Evolutionary conservation across 2,113 vertebrate species (phyloP).

Genomic region (Psittacara wagleri): DNA sequence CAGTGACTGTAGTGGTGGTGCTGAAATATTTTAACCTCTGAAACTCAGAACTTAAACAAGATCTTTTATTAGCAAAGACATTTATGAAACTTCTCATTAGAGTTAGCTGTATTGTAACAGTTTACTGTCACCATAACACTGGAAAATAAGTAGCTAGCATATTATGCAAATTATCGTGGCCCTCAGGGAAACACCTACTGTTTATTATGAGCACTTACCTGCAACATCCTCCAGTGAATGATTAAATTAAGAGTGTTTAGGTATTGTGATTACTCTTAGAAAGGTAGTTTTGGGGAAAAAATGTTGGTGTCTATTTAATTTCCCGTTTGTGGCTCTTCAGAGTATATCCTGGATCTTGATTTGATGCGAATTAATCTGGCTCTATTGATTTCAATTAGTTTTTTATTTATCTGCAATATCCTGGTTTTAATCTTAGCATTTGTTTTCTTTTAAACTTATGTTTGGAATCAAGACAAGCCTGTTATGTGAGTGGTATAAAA

Average conservation of each 20-base stretch:
- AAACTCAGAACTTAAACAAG: constrained; percentile 1
- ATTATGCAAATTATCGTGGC: constrained; percentile 23
- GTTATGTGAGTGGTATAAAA: not conserved
- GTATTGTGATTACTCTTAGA: constrained; percentile 16
- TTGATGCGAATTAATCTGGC: not conserved
- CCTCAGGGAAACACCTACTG: constrained; percentile 45
- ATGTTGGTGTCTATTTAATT: not conserved
- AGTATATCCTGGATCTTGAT: not conserved
- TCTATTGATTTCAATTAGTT: constrained; percentile 7
- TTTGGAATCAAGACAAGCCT: not conserved
- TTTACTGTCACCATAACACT: constrained; percentile 9
- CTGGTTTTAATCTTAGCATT: not conserved
- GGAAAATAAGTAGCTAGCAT: constrained; percentile 40
- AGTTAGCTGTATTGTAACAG: not conserved
- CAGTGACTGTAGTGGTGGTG: not conserved
- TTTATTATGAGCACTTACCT: constrained; percentile 51
- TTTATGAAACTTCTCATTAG: not conserved
- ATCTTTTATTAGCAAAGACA: not conserved
- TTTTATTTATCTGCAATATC: not conserved
- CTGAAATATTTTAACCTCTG: constrained; percentile 2
- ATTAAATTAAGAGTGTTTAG: constrained; percentile 44
- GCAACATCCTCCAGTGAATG: constrained; percentile 24
- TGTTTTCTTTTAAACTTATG: not conserved
- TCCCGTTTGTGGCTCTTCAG: not conserved
- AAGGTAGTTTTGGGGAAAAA: not conserved